Evolutionary conservation across 1,140 invertebrate genomes (phyloP).

Genomic region (Drosophila busckii): DNA sequence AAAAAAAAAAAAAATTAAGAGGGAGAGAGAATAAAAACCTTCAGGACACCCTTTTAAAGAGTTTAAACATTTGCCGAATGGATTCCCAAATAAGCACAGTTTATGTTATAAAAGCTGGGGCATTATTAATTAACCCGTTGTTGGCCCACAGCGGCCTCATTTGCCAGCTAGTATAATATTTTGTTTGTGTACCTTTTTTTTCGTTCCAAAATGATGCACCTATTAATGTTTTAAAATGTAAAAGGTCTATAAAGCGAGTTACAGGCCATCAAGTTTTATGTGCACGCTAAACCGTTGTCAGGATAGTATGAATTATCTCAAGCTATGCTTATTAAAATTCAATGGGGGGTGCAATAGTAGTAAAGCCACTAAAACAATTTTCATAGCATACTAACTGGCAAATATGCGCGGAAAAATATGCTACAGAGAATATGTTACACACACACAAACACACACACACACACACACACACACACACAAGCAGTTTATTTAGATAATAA

Average conservation of each 20-base stretch:
- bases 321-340: constrained; percentile 41
- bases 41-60: constrained; percentile 65
- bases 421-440: no score
- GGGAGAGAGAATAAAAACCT: constrained; percentile 16
- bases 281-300: constrained; percentile 64
- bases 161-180: no score
- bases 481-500: constrained; percentile 27
- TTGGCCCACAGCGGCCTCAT: constrained; percentile 58
- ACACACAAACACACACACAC: background rate
- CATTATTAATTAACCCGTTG: constrained; percentile 73
- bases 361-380: no score
- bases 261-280: constrained; percentile 64
- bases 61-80: constrained; percentile 64
- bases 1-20: constrained; percentile 4
- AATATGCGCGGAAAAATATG: no score
- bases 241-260: constrained; percentile 18
- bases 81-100: constrained; percentile 54
- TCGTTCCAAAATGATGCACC: constrained; percentile 63
- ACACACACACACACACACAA: background rate
- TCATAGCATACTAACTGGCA: no score
- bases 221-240: constrained; percentile 73
- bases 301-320: constrained; percentile 51
- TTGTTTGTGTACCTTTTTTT: constrained; percentile 39
- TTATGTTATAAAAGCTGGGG: constrained; percentile 32
- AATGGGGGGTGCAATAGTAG: no score